Percentiles rank a stretch among this genome's conserved stretches.
Conservation (phyloP, 1,140 invertebrate species). For the Lucilia sericata region DNA sequence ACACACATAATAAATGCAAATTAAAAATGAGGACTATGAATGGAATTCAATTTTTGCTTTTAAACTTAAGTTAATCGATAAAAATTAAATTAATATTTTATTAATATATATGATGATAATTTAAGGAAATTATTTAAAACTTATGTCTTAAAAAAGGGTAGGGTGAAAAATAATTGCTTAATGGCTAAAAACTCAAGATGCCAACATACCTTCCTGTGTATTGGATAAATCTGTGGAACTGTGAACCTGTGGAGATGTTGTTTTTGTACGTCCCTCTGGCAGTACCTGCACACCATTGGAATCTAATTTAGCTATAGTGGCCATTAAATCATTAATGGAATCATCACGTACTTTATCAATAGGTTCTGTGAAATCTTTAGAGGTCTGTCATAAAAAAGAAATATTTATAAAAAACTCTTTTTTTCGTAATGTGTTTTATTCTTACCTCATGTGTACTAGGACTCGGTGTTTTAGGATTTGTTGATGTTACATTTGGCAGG, state of each 20-base stretch:
- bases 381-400: slow-evolving; percentile 52
- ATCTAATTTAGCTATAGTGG: slow-evolving; percentile 85
- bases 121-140: not conserved
- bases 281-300: slow-evolving; percentile 83
- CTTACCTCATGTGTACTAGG: slow-evolving; percentile 72
- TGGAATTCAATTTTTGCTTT: not conserved
- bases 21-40: not conserved
- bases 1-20: not conserved
- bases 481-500: slow-evolving; percentile 76
- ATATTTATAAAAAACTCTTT: not conserved
- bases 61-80: not conserved
- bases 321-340: slow-evolving; percentile 85
- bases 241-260: slow-evolving; percentile 72
- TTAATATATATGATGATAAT: not conserved
- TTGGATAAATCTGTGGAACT: slow-evolving; percentile 73
- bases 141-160: not conserved
- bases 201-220: slow-evolving; percentile 64
- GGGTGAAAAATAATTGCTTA: slow-evolving; percentile 1
- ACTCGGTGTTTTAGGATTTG: slow-evolving; percentile 85
- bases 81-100: not conserved
- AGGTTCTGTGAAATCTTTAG: slow-evolving; percentile 69
- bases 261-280: slow-evolving; percentile 70
- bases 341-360: slow-evolving; percentile 85
- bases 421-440: not conserved
- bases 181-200: not conserved